phyloP scores from a whole-genome alignment of 2,888 invertebrate genomes.

The Adela reaumurella region DNA sequence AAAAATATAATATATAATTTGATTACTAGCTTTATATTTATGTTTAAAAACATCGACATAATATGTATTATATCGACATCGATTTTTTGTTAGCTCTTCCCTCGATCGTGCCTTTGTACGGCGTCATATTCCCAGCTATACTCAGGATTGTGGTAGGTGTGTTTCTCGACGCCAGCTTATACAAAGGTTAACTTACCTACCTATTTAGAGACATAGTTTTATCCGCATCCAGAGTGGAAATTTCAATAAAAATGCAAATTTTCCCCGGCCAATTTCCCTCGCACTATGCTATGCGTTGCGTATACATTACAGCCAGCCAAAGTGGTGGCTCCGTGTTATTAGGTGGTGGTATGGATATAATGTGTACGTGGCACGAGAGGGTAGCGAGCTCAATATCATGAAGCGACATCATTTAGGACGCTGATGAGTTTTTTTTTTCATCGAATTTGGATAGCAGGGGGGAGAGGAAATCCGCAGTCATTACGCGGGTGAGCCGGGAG shows the following conservation, averaged over 20 bases:
- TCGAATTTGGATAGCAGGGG: background rate
- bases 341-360: slow-evolving; percentile 1
- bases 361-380: background rate
- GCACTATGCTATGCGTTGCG: slow-evolving; percentile 17
- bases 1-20: no score
- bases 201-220: slow-evolving; percentile 46
- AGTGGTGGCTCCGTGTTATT: slow-evolving; percentile 1
- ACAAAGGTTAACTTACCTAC: slow-evolving; percentile 31
- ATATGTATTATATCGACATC: background rate
- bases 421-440: background rate
- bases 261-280: slow-evolving; percentile 38
- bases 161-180: slow-evolving; percentile 15
- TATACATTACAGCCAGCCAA: background rate
- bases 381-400: background rate
- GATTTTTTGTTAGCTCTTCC: background rate
- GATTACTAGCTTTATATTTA: no score
- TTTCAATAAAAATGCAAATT: slow-evolving; percentile 56
- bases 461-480: background rate
- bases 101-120: background rate
- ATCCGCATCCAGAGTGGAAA: slow-evolving; percentile 45
- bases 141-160: background rate
- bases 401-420: background rate
- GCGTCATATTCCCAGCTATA: background rate
- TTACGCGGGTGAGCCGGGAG: background rate
- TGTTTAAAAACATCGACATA: no score